phyloP scores from a whole-genome alignment of 1,140 invertebrate species.

The Diachasmimorpha longicaudata region DNA sequence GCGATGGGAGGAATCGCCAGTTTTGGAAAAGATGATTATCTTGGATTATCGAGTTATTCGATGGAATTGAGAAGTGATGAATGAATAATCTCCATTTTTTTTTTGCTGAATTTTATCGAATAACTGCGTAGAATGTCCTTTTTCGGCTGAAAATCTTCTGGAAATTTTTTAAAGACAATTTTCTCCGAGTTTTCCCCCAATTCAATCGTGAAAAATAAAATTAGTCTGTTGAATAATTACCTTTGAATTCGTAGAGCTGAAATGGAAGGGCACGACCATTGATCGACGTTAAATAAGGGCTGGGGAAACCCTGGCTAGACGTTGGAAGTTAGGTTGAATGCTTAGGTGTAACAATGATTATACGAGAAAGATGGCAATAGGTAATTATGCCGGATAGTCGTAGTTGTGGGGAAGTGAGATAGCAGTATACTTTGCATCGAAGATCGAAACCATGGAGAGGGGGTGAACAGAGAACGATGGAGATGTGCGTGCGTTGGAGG shows the following conservation, averaged over 20 bases:
- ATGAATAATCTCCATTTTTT: no score
- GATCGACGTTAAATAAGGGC: slow-evolving; percentile 44
- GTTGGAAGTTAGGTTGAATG: slow-evolving; percentile 55
- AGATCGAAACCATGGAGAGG: slow-evolving; percentile 34
- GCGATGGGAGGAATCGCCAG: background rate
- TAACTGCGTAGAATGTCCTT: no score
- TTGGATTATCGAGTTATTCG: no score
- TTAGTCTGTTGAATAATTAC: background rate
- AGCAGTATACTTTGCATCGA: slow-evolving; percentile 53
- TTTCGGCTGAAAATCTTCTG: no score
- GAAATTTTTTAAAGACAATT: no score
- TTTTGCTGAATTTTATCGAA: no score
- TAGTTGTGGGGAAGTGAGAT: slow-evolving; percentile 47
- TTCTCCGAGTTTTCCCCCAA: no score
- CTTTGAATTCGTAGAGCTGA: background rate
- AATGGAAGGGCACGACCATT: background rate
- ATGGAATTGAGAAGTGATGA: no score
- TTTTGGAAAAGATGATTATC: background rate
- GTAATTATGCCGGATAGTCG: slow-evolving; percentile 61
- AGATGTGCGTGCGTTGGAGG: background rate
- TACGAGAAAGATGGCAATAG: slow-evolving; percentile 62
- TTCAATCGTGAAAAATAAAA: no score
- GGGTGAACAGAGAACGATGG: slow-evolving; percentile 37
- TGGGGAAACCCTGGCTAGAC: slow-evolving; percentile 56
- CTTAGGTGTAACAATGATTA: slow-evolving; percentile 65